A percentile compares a stretch with the other conserved stretches of the same genome.
These are phyloP conservation scores for Zingel zingel DNA, from an alignment of 2,113 vertebrate genomes.

Conservation along the genomic window DNA sequence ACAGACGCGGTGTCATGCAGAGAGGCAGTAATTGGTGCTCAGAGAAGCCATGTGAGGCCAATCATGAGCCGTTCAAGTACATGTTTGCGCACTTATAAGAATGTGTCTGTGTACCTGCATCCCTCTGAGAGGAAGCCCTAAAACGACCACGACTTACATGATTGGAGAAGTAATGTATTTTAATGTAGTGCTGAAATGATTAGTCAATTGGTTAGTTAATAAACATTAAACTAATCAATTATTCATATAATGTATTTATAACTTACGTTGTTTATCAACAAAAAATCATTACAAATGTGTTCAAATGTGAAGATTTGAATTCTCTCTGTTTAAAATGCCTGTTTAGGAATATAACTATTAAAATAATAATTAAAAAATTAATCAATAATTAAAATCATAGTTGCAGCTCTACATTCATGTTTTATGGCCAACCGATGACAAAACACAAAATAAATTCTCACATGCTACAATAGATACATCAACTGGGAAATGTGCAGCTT, in stretches of 20 bases:
- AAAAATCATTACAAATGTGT: background rate
- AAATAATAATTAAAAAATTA: background rate
- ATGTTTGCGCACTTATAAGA: conserved; percentile 14
- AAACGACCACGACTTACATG: no score
- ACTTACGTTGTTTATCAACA: background rate
- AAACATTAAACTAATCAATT: background rate
- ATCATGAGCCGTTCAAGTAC: conserved; percentile 46
- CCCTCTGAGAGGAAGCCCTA: background rate
- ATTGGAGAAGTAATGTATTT: background rate
- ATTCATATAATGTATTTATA: background rate
- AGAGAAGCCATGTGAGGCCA: conserved; percentile 48
- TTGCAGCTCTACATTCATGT: background rate
- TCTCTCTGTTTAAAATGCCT: background rate
- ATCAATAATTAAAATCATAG: no score
- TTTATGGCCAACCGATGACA: no score
- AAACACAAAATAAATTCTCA: background rate
- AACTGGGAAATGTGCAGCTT: background rate
- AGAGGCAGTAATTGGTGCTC: conserved; percentile 56
- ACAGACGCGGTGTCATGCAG: conserved; percentile 32
- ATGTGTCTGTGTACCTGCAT: conserved; percentile 18
- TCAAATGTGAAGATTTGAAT: background rate
- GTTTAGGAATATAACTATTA: no score
- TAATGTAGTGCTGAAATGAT: background rate
- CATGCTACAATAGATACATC: background rate
- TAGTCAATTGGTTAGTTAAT: background rate